Conservation (phyloP, 2,888 invertebrate species). For the Drosophila macrospina region DNA sequence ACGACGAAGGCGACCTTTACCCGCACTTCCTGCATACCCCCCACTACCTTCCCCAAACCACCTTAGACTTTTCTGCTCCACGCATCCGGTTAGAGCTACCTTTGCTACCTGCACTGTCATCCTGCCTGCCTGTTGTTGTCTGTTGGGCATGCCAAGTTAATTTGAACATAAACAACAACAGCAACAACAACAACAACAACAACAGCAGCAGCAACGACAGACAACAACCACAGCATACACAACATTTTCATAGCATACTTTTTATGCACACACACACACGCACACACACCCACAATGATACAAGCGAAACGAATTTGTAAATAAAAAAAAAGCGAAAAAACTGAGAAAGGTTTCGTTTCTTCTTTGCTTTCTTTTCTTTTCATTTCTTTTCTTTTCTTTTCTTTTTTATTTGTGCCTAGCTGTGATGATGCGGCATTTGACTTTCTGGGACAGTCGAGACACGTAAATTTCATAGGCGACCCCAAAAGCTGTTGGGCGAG, state of each 20-base stretch:
- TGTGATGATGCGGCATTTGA: constrained; percentile 76
- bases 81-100: constrained; percentile 11
- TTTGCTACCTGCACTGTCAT: constrained; percentile 66
- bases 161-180: constrained; percentile 62
- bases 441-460: constrained; percentile 56
- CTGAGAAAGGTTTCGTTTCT: constrained; percentile 22
- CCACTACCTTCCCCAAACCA: too few species aligned
- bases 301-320: constrained; percentile 43
- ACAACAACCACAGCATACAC: constrained; percentile 15
- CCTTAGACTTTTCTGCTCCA: too few species aligned
- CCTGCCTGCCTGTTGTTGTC: constrained; percentile 26
- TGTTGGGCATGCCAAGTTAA: constrained; percentile 64
- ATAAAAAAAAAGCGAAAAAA: constrained; percentile 22
- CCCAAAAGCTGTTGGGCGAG: constrained; percentile 34
- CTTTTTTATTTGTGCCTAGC: constrained; percentile 37
- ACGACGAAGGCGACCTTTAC: constrained; percentile 37
- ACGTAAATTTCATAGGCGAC: constrained; percentile 64
- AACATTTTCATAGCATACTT: constrained; percentile 45
- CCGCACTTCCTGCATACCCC: constrained; percentile 1
- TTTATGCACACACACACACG: constrained; percentile 21
- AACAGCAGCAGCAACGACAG: constrained; percentile 14
- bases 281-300: background rate
- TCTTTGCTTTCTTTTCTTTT: background rate
- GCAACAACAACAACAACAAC: constrained; percentile 28
- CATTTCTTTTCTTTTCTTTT: constrained; percentile 2